Base-by-base conservation (phyloP, 2,113 vertebrate species). In the Erythrocebus patas region DNA sequence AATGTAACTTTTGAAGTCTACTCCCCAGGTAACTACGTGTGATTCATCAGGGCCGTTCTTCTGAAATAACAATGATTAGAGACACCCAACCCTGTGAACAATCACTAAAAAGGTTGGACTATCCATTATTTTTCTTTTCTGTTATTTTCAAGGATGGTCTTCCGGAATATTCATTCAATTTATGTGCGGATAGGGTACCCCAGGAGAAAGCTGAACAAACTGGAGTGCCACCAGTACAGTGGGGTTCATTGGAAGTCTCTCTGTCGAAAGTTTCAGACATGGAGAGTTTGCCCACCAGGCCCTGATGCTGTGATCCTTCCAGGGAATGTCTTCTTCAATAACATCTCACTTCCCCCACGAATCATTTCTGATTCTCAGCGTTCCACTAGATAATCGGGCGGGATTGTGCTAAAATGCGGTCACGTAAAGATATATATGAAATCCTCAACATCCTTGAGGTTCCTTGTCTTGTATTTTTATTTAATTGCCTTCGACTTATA, bases 401-500 rank as follows among this genome's bases (percentile, higher is more conserved):
- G 98, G 99, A 98, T 98, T 97, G 89, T 81, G 98, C 98, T 98
- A 98, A 99, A 99, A 98, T 98, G 98, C 89, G 96, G 98, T 97
- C 98, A 98, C 93, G 95, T 92, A 98, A 98, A 96, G 98, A 98
- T 94, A 98, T 98, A 96, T 99, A 99, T 99, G 99, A 99, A 99
- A 99, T 99, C 99, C 99, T 99, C 98, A 98, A 99, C 98, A 98
- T 98, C 98, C 97, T 96, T 82, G 79, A 93, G 97, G 95, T 98
- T 98, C 98, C 98, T 98, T 98, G 98, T 98, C 98, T 98, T 99
- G 98, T 99, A 99, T 99, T 99, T 99, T 99, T 99, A 99, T 99
- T 99, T 99, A 99, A 99, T 99, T 99, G 99, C 99, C 99, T 99
- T 99, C 98, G 94, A 99, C 99, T 98, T 98, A 95, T 98, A 99